Base-by-base conservation (phyloP, 2,113 vertebrate genomes). In the Lepus timidus region DNA sequence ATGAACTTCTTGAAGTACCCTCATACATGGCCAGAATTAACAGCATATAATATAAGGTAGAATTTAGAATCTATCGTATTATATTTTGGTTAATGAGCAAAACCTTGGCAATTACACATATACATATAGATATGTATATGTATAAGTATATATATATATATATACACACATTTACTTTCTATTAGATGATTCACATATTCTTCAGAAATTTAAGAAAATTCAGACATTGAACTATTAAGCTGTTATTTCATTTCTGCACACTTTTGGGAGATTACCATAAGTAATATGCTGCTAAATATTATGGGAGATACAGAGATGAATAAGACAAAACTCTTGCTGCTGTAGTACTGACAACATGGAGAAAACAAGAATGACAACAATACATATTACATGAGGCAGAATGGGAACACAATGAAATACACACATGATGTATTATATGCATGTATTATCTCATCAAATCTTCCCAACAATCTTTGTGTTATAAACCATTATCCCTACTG, bases 331-430 rank as follows among this genome's bases (percentile, higher is more conserved):
- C 3, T 0, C 3, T 83, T 12, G 20, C 49, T 74, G 12, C 70
- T 65, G 0, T 31, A 51, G 58, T 27, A 49, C 36, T 95, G 74
- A 86, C 23, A 36, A 87, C 23, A 49, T 9, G 22, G 49, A 90
- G 31, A 90, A 95, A 92, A 88, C 55, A 44, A 91, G 31, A 88
- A 88, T 17, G 5, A 51, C 70, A 93, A 93, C 31, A 78, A 64
- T 2, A 51, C 33, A 70, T 83, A 71, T 3, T 87, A 44, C 12
- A 73, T 9, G 4, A 95, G 23, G 58, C 44, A 71, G 27, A 92
- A 65, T 52, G 27, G 13, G 22, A 85, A 75, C 33, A 67, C 27
- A 51, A 19, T 33, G 55, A 88, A 94, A 73, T 76, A 33, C 13
- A 83, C 6, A 33, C 82, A 61, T 12, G 6, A 23, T 33, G 51